phyloP scores from a whole-genome alignment of 2,113 vertebrate species.

The Sander vitreus region DNA sequence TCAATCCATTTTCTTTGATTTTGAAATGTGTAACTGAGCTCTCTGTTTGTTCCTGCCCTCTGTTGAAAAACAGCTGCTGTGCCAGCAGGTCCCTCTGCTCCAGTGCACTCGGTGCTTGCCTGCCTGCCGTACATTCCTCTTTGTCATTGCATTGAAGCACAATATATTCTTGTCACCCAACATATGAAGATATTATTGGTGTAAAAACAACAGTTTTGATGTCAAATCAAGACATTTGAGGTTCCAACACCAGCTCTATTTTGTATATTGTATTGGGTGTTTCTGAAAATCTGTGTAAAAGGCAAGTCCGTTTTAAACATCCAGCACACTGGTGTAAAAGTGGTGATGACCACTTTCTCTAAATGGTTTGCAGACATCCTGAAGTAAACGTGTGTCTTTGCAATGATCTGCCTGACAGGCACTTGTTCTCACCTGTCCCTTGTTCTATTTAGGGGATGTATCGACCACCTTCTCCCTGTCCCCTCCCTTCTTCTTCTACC shows the following conservation, averaged over 20 bases:
- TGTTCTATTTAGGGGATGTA: background rate
- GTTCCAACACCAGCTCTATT: background rate
- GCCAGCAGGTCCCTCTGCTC: constrained; percentile 16
- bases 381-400: constrained; percentile 6
- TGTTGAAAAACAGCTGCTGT: constrained; percentile 22
- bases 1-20: background rate
- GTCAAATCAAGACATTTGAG: background rate
- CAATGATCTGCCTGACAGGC: background rate
- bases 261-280: background rate
- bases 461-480: background rate
- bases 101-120: background rate
- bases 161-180: background rate
- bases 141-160: background rate
- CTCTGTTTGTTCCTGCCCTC: constrained; percentile 13
- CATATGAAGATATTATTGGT: background rate
- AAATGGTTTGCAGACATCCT: background rate
- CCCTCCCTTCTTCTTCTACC: background rate
- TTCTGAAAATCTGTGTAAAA: background rate
- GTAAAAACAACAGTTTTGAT: background rate
- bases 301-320: too few species aligned
- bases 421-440: constrained; percentile 9
- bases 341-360: background rate
- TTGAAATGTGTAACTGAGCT: constrained; percentile 5
- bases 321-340: background rate
- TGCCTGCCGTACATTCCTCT: background rate